Conservation (phyloP, 2,113 vertebrate species). For the Capreolus pygargus region DNA sequence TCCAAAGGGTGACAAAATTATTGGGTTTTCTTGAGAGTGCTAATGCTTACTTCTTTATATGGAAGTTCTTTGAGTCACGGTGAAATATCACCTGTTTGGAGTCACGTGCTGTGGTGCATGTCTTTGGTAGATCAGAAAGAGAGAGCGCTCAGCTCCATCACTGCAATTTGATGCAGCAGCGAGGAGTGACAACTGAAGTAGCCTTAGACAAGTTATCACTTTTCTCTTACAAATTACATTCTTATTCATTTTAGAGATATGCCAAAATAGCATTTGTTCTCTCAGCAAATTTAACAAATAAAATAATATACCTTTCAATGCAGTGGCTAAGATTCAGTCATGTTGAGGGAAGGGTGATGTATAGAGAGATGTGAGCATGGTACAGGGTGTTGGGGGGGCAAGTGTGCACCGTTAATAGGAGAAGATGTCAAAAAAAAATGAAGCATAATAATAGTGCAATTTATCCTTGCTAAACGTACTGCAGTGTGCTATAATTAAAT, state of each 20-base stretch:
- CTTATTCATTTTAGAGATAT: background rate
- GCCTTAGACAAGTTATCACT: background rate
- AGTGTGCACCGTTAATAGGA: constrained; percentile 84
- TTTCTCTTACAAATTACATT: constrained; percentile 21
- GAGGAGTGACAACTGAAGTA: background rate
- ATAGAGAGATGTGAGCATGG: constrained; percentile 66
- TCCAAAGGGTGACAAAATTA: background rate
- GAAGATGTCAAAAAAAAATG: constrained; percentile 88
- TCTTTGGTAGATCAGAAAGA: background rate
- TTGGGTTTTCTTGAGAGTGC: background rate
- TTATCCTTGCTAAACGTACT: constrained; percentile 91
- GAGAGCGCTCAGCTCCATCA: background rate
- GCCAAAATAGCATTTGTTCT: constrained; percentile 42
- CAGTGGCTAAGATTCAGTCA: constrained; percentile 68
- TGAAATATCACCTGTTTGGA: background rate
- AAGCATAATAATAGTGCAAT: constrained; percentile 93
- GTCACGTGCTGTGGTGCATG: accelerated
- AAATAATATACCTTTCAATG: constrained; percentile 54
- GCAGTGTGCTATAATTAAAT: constrained; percentile 95
- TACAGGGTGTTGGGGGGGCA: constrained; percentile 71
- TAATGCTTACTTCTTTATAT: background rate
- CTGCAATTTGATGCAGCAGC: background rate
- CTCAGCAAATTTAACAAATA: constrained; percentile 66
- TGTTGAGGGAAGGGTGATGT: constrained; percentile 61
- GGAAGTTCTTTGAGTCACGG: background rate